These are phyloP conservation scores for Drosophila nigromelanica DNA, from an alignment of 1,140 invertebrate genomes.

Conservation along the genomic window DNA sequence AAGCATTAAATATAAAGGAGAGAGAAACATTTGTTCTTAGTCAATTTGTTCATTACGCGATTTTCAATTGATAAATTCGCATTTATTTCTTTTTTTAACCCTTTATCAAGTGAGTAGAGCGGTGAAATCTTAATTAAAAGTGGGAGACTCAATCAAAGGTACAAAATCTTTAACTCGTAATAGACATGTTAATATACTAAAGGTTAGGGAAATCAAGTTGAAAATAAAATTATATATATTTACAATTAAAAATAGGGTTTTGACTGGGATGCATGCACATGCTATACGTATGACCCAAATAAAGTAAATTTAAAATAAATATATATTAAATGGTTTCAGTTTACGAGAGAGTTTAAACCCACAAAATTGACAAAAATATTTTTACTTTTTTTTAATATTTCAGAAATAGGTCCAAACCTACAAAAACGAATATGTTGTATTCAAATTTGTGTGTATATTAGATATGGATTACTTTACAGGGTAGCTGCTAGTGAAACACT, in stretches of 20 bases:
- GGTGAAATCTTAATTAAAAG: conserved; percentile 27
- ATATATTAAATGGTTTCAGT: too few relatives aligned
- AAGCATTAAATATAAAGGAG: conserved; percentile 72
- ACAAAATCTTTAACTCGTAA: conserved; percentile 23
- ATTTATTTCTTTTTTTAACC: conserved; percentile 7
- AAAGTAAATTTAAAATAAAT: neutral
- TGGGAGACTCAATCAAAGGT: conserved; percentile 15
- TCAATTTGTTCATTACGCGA: conserved; percentile 9
- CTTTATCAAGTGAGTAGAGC: conserved; percentile 34
- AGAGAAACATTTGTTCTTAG: conserved; percentile 52
- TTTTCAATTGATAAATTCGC: conserved; percentile 13
- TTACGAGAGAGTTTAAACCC: too few relatives aligned
- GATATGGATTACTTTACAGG: too few relatives aligned
- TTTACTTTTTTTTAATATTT: too few relatives aligned
- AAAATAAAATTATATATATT: neutral
- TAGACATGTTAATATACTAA: neutral
- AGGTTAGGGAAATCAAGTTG: neutral
- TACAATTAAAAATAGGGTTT: neutral
- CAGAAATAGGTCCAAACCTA: too few relatives aligned
- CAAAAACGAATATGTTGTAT: too few relatives aligned
- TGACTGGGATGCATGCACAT: conserved; percentile 6
- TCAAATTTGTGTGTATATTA: too few relatives aligned
- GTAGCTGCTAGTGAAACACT: too few relatives aligned
- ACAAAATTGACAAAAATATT: too few relatives aligned
- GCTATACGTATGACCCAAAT: neutral